Percentiles rank a stretch among this genome's conserved stretches.
phyloP scores from a whole-genome alignment of 2,888 invertebrate genomes.

The Scotopteryx bipunctaria region DNA sequence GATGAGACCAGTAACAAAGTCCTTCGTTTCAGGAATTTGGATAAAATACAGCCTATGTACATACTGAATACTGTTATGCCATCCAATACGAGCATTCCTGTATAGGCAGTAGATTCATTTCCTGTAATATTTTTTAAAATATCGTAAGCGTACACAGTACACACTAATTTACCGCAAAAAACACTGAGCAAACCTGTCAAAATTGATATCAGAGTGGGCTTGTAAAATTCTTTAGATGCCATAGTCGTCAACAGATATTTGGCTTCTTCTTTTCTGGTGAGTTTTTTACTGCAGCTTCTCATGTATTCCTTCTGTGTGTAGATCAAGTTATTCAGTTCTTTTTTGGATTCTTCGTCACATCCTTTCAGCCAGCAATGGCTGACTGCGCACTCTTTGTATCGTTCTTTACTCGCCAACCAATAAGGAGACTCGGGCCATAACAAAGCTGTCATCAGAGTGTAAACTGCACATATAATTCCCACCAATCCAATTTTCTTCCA shows the following conservation, averaged over 20 bases:
- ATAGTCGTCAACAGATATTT: conserved; percentile 25
- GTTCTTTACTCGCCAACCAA: conserved; percentile 53
- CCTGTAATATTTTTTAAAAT: conserved; percentile 51
- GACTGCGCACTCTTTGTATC: conserved; percentile 45
- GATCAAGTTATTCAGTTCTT: conserved; percentile 46
- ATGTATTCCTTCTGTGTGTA: conserved; percentile 40
- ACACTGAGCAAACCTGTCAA: conserved; percentile 34
- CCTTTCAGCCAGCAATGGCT: conserved; percentile 53
- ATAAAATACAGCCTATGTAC: conserved; percentile 43
- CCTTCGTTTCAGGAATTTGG: conserved; percentile 43
- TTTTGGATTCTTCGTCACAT: conserved; percentile 40
- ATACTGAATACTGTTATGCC: conserved; percentile 52
- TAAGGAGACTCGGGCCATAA: conserved; percentile 51
- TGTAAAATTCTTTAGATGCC: conserved; percentile 44
- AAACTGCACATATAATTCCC: conserved; percentile 34
- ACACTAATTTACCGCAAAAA: conserved; percentile 51
- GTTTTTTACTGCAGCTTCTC: conserved; percentile 13
- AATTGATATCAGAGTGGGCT: conserved; percentile 42
- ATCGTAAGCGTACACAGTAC: conserved; percentile 51
- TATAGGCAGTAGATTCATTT: conserved; percentile 48
- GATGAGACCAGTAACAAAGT: conserved; percentile 42
- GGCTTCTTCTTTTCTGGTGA: conserved; percentile 6
- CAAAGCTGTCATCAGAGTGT: conserved; percentile 29
- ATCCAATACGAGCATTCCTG: conserved; percentile 53
- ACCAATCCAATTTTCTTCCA: conserved; percentile 43